Base-by-base conservation (phyloP, 2,113 vertebrate genomes). In the Calypte anna region DNA sequence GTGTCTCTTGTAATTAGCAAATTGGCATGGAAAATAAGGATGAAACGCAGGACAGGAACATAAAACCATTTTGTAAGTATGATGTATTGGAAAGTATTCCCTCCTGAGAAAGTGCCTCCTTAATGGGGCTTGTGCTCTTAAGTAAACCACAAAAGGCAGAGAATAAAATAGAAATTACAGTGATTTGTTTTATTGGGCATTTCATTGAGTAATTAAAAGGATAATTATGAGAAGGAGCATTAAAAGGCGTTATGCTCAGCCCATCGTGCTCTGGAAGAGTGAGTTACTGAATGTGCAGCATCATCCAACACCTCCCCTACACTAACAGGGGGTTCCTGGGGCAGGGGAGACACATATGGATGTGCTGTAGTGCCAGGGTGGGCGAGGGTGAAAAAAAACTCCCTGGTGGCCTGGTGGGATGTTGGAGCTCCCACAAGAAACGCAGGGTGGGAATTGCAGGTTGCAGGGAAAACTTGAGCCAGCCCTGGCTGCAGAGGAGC, bases 161-260 rank as follows among this genome's bases (percentile, higher is more conserved):
- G 83, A 72, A 79, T 93, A 88, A 74, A 86, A 46, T 18, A 84
- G 91, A 64, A 88, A 89, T 93, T 86, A 89, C 15, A 92, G 94
- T 73, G 83, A 91, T 96, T 97, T 95, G 93, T 96, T 97, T 97
- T 94, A 97, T 97, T 95, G 94, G 95, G 90, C 95, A 92, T 96
- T 96, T 97, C 94, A 93, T 50, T 54, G 92, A 95, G 88, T 96
- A 96, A 97, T 97, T 97, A 90, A 93, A 92, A 93, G 89, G 94
- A 94, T 93, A 92, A 97, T 95, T 94, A 88, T 69, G 79, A 94
- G 76, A 69, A 77, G 51, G 74, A 96, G 48, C 55, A 88, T 82
- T 82, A 94, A 86, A 86, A 94, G 75, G 66, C 30, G 1, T 82
- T 90, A 88, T 1, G 3, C 25, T 90, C 79, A 82, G 82, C 44